Evolutionary conservation across 2,888 invertebrate species (phyloP), one percentile per base, ranked within the genome.

Genomic region (Spilarctia lutea): DNA sequence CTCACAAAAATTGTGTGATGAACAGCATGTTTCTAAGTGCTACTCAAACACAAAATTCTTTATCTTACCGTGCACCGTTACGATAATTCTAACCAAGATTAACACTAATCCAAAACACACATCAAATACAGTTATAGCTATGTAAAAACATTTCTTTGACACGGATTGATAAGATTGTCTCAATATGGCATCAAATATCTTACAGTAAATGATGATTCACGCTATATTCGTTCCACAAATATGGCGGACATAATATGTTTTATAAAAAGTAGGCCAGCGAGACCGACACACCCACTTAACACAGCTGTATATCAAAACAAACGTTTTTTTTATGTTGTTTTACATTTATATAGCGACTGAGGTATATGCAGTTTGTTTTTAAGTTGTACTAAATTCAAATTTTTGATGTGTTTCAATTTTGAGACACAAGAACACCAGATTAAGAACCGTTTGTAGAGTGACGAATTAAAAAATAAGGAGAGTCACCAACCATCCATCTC

Each of bases 221-320:
- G 67, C n/a, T 20, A 48, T 68, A 63, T 67, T 75, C 75, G 71
- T 30, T 52, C 42, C 27, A 65, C 73, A 45, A 78, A 80, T 82
- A 84, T 84, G 78, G 80, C 27, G 30, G 6, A 16, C 78, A 66
- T 33, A 68, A 79, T 79, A 77, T 67, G 69, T 75, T 6, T 52
- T 39, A 48, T 16, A 39, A 71, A 30, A 69, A 74, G 68, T 82
- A 71, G 83, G 76, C 13, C 81, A 84, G 16, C 18, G 63, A 63
- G 71, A 39, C 72, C 10, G 67, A 24, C 65, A 68, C 83, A 75
- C 85, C 85, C 69, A 75, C 70, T 71, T 65, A 30, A 63, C 63
- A 63, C 63, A 63, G 39, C 35, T 65, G 74, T 72, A 56, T 65
- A 39, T 60, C 74, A 56, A 71, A 56, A 48, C 45, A 65, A 76